Evolutionary conservation across 2,113 vertebrate species (phyloP).

Genomic region (Mionectes macconnelli): DNA sequence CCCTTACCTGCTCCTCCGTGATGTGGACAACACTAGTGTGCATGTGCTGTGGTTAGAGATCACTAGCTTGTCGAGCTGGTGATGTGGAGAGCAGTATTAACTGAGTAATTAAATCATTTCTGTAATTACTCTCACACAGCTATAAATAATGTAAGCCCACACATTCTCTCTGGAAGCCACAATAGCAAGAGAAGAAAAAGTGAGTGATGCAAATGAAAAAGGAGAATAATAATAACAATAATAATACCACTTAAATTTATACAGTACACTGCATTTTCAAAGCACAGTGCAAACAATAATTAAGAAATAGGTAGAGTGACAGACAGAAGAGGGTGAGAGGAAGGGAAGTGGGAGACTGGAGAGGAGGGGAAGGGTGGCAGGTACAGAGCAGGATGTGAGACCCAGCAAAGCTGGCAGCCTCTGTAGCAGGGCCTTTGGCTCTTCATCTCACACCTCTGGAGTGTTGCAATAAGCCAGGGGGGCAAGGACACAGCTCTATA

Average conservation of each 20-base stretch:
- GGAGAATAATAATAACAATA: not conserved
- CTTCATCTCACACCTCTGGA: not conserved
- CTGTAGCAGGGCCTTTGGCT: not conserved
- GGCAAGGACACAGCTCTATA: not conserved
- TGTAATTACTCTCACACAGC: slow-evolving; percentile 72
- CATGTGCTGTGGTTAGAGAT: not conserved
- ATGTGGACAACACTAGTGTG: not conserved
- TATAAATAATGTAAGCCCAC: slow-evolving; percentile 71
- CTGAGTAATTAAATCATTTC: slow-evolving; percentile 71
- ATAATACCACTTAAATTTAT: slow-evolving; percentile 31
- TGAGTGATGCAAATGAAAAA: slow-evolving; percentile 13
- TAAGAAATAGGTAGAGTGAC: slow-evolving; percentile 10
- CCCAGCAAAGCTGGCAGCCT: not conserved
- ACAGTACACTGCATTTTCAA: slow-evolving; percentile 27
- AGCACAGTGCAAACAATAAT: slow-evolving; percentile 37
- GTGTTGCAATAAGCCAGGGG: not conserved
- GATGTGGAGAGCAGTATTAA: slow-evolving; percentile 40
- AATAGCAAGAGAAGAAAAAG: slow-evolving; percentile 1
- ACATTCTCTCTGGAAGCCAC: slow-evolving; percentile 50
- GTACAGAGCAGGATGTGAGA: not conserved
- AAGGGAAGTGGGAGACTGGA: not conserved
- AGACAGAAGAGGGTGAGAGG: not conserved
- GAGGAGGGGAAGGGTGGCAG: not conserved
- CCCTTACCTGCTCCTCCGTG: not conserved
- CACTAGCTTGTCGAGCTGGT: slow-evolving; percentile 4